Evolutionary conservation across 2,888 invertebrate genomes (phyloP), one percentile per base, ranked within the genome.

Genomic region (Stegana nigrithorax): DNA sequence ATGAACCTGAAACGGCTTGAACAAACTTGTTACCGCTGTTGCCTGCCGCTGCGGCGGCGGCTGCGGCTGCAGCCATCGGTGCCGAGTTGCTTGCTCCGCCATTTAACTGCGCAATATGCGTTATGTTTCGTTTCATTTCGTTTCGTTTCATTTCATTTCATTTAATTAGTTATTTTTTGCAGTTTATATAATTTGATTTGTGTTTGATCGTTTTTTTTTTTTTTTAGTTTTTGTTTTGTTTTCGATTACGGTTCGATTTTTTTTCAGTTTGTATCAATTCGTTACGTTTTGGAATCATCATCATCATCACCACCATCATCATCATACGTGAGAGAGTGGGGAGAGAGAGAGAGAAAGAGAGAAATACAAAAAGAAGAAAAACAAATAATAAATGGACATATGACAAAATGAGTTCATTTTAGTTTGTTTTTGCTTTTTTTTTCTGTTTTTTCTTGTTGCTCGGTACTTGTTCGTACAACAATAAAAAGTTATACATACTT

Each of bases 101-200:
- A 74, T 82, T 83, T 70, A 82, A 75, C 82, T 82, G 81, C 69
- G 60, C n/a, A 27, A 12, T 19, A 39, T 29, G 14, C 21, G 19
- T 59, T 59, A 59, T 29, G 21, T 7, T 53, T n/a, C n/a, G n/a
- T n/a, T 53, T 53, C 19, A 21, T 6, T 57, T 44, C n/a, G 1
- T 5, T 47, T 47, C n/a, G n/a, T n/a, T n/a, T n/a, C 25, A 25
- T 27, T 50, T 26, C 14, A 25, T 50, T 26, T 50, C 14, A 23
- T 25, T 50, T 50, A 25, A 27, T 6, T 50, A 25, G 12, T 50
- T 14, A 45, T 45, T 50, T 23, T 50, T 50, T 17, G 8, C 5
- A 17, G 7, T 42, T 42, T 14, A 5, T 14, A 50, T 50, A n/a
- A 25, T 12, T 45, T 21, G 4, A 45, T 25, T 23, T 50, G 23